These are phyloP conservation scores for Apaloderma vittatum DNA, from an alignment of 2,113 vertebrate species.

Conservation along the genomic window DNA sequence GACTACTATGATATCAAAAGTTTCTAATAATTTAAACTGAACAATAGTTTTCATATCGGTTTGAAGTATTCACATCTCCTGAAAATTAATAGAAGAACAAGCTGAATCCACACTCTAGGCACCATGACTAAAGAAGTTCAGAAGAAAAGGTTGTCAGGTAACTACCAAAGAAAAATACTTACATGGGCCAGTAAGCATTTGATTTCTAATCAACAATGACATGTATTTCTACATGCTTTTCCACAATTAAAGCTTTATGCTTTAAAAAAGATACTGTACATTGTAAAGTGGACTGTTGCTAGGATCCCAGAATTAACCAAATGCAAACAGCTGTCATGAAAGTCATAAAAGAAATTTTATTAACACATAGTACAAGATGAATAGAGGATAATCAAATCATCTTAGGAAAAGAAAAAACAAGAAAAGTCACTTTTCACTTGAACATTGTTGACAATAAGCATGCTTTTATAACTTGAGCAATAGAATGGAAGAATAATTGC, in stretches of 20 bases:
- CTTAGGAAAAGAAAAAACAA: background rate
- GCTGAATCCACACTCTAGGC: background rate
- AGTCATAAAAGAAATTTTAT: slow-evolving; percentile 40
- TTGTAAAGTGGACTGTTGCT: slow-evolving; percentile 55
- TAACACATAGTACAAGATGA: slow-evolving; percentile 57
- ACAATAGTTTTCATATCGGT: background rate
- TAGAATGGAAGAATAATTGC: background rate
- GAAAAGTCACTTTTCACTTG: slow-evolving; percentile 4
- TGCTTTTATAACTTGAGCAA: background rate
- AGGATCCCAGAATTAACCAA: slow-evolving; percentile 51
- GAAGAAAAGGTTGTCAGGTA: background rate
- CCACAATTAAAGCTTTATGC: slow-evolving; percentile 53
- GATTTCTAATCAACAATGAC: background rate
- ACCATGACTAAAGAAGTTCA: background rate
- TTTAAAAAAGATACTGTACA: background rate
- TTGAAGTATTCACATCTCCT: background rate
- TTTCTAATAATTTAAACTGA: background rate
- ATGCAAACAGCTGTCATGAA: slow-evolving; percentile 34
- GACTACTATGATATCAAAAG: background rate
- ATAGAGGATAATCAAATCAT: slow-evolving; percentile 37
- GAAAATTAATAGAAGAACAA: background rate
- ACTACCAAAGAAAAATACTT: background rate
- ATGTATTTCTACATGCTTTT: background rate
- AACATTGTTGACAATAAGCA: slow-evolving; percentile 41
- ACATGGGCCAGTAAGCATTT: background rate